Conservation (phyloP, 2,888 invertebrate species). For the Abscondita cerata region DNA sequence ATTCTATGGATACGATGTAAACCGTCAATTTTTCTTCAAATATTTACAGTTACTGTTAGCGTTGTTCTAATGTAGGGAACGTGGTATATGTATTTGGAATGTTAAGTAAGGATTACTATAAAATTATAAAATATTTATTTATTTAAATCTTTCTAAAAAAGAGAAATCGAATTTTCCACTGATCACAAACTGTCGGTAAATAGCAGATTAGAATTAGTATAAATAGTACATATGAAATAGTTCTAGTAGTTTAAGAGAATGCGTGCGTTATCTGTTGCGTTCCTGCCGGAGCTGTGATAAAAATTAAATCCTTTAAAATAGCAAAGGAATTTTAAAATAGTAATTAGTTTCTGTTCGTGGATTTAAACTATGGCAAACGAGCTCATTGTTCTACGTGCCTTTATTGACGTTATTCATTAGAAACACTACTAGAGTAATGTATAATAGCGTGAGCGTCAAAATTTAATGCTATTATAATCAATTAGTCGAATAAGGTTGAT, state of each 20-base stretch:
- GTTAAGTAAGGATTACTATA: too few relatives aligned
- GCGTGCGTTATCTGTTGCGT: not conserved
- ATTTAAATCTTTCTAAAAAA: too few relatives aligned
- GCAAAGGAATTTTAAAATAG: not conserved
- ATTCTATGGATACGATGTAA: too few relatives aligned
- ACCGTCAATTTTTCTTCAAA: too few relatives aligned
- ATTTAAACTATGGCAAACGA: not conserved
- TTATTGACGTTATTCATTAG: not conserved
- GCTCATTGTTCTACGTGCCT: not conserved
- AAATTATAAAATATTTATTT: too few relatives aligned
- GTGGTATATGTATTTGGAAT: too few relatives aligned
- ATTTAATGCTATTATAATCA: constrained; percentile 7
- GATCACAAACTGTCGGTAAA: too few relatives aligned
- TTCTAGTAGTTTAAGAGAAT: not conserved
- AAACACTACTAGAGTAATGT: not conserved
- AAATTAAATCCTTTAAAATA: not conserved
- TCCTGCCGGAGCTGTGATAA: not conserved
- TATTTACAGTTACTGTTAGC: too few relatives aligned
- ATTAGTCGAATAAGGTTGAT: not conserved
- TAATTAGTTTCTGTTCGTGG: not conserved
- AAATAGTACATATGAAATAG: too few relatives aligned
- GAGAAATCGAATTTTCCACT: too few relatives aligned
- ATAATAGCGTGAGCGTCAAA: not conserved
- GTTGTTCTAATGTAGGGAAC: too few relatives aligned
- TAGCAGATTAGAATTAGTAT: too few relatives aligned